Percentiles rank a stretch among this genome's conserved stretches.
Evolutionary conservation across 2,888 invertebrate species (phyloP).

Genomic region (Myopa testacea): DNA sequence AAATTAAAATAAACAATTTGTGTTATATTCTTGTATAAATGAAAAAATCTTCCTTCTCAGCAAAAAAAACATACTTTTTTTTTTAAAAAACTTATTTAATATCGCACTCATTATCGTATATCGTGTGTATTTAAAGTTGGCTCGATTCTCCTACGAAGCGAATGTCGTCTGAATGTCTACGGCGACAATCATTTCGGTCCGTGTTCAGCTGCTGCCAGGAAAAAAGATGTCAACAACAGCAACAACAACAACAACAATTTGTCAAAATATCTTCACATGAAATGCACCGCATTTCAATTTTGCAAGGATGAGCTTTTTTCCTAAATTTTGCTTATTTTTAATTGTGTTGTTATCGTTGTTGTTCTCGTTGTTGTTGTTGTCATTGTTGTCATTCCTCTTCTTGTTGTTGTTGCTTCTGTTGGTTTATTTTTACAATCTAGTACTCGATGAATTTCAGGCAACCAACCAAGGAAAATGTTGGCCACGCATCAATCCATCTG

Average conservation of each 20-base stretch:
- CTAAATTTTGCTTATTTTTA: constrained; percentile 1
- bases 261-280: constrained; percentile 23
- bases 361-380: too few relatives aligned
- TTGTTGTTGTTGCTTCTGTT: too few relatives aligned
- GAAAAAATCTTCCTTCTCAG: too few relatives aligned
- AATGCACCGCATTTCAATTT: constrained; percentile 9
- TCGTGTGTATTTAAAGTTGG: constrained; percentile 1
- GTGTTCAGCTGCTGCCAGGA: constrained; percentile 13
- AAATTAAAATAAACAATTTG: too few relatives aligned
- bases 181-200: constrained; percentile 11
- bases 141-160: neutral
- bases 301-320: neutral
- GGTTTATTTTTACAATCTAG: neutral
- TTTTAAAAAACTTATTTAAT: too few relatives aligned
- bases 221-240: neutral
- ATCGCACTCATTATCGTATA: neutral
- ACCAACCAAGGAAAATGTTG: constrained; percentile 1
- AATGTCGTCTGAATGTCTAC: constrained; percentile 29
- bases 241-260: constrained; percentile 18
- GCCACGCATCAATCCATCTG: too few relatives aligned
- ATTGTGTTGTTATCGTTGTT: neutral
- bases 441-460: neutral
- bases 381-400: neutral
- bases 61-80: too few relatives aligned
- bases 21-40: too few relatives aligned